These are phyloP conservation scores for Ameiurus melas DNA, from an alignment of 2,113 vertebrate species.

Conservation along the genomic window DNA sequence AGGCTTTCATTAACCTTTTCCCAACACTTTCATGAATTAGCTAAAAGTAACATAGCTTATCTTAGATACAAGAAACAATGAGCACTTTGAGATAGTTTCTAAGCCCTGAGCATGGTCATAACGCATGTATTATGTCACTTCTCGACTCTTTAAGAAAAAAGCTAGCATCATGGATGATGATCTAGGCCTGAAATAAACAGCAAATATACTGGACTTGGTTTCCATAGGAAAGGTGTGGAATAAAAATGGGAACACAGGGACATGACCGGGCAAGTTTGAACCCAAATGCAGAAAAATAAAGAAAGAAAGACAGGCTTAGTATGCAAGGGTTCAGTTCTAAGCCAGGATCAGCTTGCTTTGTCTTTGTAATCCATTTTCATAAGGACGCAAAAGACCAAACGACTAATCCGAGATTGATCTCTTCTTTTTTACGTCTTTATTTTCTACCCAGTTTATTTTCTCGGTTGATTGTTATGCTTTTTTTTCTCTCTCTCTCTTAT, in stretches of 20 bases:
- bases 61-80: background rate
- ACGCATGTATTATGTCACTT: background rate
- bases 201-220: background rate
- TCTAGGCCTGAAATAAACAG: background rate
- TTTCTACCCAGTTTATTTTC: background rate
- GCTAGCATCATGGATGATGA: background rate
- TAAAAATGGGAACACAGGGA: conserved; percentile 10
- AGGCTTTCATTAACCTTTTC: background rate
- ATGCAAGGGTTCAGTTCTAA: background rate
- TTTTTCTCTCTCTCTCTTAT: background rate
- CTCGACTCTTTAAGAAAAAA: background rate
- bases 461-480: background rate
- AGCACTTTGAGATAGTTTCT: background rate
- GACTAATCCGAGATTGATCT: background rate
- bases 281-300: conserved; percentile 15
- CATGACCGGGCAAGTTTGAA: conserved; percentile 31
- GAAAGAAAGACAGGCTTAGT: conserved; percentile 6
- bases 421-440: background rate
- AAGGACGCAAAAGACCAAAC: background rate
- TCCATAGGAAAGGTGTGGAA: conserved; percentile 48
- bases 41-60: background rate
- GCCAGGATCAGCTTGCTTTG: conserved; percentile 2
- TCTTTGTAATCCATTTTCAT: conserved; percentile 27
- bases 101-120: background rate
- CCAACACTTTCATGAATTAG: background rate